Conservation (phyloP, 2,888 invertebrate species). For the Erebia palarica region DNA sequence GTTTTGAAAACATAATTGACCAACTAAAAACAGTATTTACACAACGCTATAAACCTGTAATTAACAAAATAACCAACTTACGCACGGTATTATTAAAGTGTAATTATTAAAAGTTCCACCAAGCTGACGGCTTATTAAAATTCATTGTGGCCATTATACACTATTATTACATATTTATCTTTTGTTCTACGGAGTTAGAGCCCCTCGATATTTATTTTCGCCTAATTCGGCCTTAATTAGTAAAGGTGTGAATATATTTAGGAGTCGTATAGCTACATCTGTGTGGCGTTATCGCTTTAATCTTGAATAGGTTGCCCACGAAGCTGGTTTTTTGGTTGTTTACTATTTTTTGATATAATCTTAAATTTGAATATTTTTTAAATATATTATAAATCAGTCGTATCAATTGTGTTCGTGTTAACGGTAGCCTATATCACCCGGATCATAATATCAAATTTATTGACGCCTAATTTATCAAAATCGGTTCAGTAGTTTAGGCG, state of each 20-base stretch:
- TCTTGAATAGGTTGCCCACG: conserved; percentile 14
- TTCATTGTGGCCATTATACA: conserved; percentile 57
- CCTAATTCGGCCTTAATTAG: conserved; percentile 75
- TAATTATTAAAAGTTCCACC: conserved; percentile 29
- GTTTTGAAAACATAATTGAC: conserved; percentile 21
- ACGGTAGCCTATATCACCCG: too few relatives aligned
- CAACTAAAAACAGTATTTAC: conserved; percentile 14
- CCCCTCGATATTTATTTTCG: conserved; percentile 70
- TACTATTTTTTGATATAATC: too few relatives aligned
- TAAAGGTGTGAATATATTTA: conserved; percentile 75
- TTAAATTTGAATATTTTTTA: too few relatives aligned
- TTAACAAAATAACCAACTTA: conserved; percentile 16
- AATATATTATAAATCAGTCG: too few relatives aligned
- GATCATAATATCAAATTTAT: too few relatives aligned
- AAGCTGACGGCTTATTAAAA: conserved; percentile 43
- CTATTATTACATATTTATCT: conserved; percentile 67
- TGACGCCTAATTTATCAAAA: too few relatives aligned
- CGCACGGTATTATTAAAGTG: conserved; percentile 20
- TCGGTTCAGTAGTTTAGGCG: too few relatives aligned
- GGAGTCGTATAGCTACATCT: conserved; percentile 52
- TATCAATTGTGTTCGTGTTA: too few relatives aligned
- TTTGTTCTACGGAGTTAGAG: conserved; percentile 53
- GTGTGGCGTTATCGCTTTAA: conserved; percentile 45
- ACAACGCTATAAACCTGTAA: conserved; percentile 6
- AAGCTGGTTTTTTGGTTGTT: background rate